Evolutionary conservation across 2,888 invertebrate genomes (phyloP).

Genomic region (Chymomyza caudatula): DNA sequence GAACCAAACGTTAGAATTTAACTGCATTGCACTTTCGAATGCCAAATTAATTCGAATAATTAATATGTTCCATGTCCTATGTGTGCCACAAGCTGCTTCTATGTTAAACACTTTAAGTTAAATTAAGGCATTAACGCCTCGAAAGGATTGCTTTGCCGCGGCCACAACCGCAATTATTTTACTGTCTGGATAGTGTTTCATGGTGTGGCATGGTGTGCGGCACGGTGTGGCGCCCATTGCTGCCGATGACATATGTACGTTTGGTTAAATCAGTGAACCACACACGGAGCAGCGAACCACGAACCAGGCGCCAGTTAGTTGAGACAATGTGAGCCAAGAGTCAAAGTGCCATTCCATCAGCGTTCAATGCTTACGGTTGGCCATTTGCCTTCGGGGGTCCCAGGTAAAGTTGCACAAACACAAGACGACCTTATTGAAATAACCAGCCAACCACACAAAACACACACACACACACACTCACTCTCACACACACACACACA

Average conservation of each 20-base stretch:
- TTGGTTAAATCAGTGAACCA: not conserved
- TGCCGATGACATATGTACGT: conserved; percentile 42
- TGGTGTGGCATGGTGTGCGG: conserved; percentile 7
- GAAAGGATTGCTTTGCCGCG: not conserved
- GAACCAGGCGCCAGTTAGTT: conserved; percentile 34
- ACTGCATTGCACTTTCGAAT: not conserved
- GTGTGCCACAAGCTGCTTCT: not conserved
- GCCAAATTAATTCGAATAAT: not conserved
- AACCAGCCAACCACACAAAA: conserved; percentile 30
- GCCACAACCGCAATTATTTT: conserved; percentile 39
- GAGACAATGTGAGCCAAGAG: conserved; percentile 19
- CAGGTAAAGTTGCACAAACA: conserved; percentile 33
- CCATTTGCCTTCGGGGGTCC: conserved; percentile 28
- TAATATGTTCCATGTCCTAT: not conserved
- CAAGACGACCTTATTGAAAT: conserved; percentile 31
- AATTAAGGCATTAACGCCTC: conserved; percentile 40
- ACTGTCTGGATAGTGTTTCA: not conserved
- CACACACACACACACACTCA: conserved; percentile 25
- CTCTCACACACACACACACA: not conserved
- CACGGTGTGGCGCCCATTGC: conserved; percentile 1
- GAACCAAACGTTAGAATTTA: not conserved
- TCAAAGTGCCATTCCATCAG: conserved; percentile 10
- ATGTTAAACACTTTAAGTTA: conserved; percentile 53
- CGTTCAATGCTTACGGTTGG: not conserved
- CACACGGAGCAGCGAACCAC: not conserved